Evolutionary conservation across 2,797 vertebrate genomes (phyloP).

Genomic region (Lagocephalus sceleratus): DNA sequence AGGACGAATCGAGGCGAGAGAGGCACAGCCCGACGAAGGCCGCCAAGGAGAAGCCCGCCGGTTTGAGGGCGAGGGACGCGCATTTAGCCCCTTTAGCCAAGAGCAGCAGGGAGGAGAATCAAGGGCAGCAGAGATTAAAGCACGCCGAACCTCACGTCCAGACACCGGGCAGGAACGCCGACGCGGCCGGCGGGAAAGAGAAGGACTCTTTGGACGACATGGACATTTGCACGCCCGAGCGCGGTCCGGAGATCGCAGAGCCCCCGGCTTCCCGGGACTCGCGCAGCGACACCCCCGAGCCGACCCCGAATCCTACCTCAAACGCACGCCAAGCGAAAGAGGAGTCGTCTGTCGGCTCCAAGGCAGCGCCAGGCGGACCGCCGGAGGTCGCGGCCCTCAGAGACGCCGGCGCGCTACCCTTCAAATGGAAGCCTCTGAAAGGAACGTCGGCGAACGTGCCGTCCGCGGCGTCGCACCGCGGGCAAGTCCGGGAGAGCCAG

Average conservation of each 20-base stretch:
- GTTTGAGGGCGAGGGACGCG: conserved; percentile 42
- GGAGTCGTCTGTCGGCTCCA: conserved; percentile 15
- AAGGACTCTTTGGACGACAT: conserved; percentile 81
- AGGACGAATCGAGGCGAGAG: conserved; percentile 72
- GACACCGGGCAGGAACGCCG: conserved; percentile 38
- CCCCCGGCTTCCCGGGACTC: conserved; percentile 33
- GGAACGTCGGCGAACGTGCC: conserved; percentile 67
- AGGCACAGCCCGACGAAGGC: conserved; percentile 51
- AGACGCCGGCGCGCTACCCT: conserved; percentile 55
- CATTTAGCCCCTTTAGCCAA: conserved; percentile 45
- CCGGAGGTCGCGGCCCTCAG: conserved; percentile 57
- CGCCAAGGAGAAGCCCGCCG: conserved; percentile 35
- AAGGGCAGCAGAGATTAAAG: conserved; percentile 38
- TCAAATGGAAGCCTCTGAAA: conserved; percentile 94
- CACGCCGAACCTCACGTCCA: conserved; percentile 42
- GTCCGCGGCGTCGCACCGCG: conserved; percentile 45
- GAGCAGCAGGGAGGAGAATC: conserved; percentile 39
- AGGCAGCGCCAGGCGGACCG: conserved; percentile 20
- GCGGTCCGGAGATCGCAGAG: conserved; percentile 65
- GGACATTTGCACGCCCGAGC: conserved; percentile 88
- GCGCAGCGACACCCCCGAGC: conserved; percentile 13
- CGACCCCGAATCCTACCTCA: conserved; percentile 37
- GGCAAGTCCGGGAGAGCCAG: conserved; percentile 52
- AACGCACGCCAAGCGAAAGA: conserved; percentile 40
- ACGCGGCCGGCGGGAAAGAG: conserved; percentile 42